Evolutionary conservation across 1,140 invertebrate species (phyloP), one percentile per base, ranked within the genome.

Genomic region (Oreohelix idahoensis): DNA sequence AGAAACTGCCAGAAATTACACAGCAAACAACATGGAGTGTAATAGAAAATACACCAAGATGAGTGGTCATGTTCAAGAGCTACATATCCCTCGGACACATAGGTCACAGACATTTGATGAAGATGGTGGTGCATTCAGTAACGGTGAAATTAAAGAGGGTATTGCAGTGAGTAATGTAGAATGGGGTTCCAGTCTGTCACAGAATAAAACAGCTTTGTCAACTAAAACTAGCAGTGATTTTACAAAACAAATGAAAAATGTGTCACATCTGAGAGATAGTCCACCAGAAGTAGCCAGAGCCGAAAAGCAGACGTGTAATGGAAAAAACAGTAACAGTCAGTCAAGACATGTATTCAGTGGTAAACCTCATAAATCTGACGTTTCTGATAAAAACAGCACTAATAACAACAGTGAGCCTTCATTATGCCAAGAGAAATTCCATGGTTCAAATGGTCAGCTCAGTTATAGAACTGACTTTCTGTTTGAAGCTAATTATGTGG

Each of bases 351-450:
- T n/a, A n/a, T n/a, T n/a, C n/a, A n/a, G n/a, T n/a, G n/a, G n/a
- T n/a, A n/a, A n/a, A n/a, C n/a, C n/a, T n/a, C n/a, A n/a, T 15
- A 70, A 38, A 35, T 70, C 69, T n/a, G 38, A 45, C 39, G 71
- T 29, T 39, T 1, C 36, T 73, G 71, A 73, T 73, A 73, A 42
- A 73, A 73, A 73, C 26, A 73, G 38, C 35, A 70, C 10, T n/a
- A 39, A 36, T 42, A 73, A 29, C 71, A 73, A 11, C 29, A 73
- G 23, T 45, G 36, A 73, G 23, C 8, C 71, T 20, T 26, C 23
- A 4, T 42, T n/a, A 10, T 23, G 38, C n/a, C 1, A 39, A 42
- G 13, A 42, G 36, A 42, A 39, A 42, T 26, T n/a, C 20, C 23
- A 4, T n/a, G 20, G 1, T 73, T 39, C 36, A 39, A 73, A 42